Percentiles rank a stretch among this genome's conserved stretches.
These are phyloP conservation scores for Byasa hedistus DNA, from an alignment of 2,888 invertebrate species.

Conservation along the genomic window DNA sequence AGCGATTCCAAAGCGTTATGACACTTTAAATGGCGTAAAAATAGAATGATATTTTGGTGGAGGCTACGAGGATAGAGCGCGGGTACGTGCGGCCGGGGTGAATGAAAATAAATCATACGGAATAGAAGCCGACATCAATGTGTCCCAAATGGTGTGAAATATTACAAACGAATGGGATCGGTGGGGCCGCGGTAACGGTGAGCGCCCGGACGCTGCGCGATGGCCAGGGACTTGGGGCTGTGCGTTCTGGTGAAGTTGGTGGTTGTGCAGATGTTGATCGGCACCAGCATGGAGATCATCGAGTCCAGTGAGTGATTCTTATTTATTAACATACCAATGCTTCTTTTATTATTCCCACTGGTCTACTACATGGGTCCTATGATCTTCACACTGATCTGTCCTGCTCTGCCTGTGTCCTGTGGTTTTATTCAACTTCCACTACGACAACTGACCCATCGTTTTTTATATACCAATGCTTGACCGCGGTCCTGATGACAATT, in stretches of 20 bases:
- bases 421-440: too few relatives aligned
- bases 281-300: constrained; percentile 62
- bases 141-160: constrained; percentile 44
- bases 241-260: constrained; percentile 50
- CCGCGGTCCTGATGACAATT: too few relatives aligned
- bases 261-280: constrained; percentile 53
- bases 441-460: too few relatives aligned
- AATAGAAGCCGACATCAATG: constrained; percentile 50
- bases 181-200: constrained; percentile 42
- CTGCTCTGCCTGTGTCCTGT: too few relatives aligned
- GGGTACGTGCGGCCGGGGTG: constrained; percentile 25
- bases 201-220: constrained; percentile 47
- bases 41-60: constrained; percentile 41
- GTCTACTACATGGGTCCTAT: too few relatives aligned
- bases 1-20: constrained; percentile 49
- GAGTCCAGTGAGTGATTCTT: constrained; percentile 62
- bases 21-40: constrained; percentile 42
- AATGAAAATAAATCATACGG: constrained; percentile 29
- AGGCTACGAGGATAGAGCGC: constrained; percentile 36
- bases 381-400: too few relatives aligned
- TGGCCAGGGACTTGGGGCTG: constrained; percentile 55
- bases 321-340: not conserved
- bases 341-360: too few relatives aligned
- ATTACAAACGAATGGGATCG: constrained; percentile 33
- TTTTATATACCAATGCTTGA: too few relatives aligned